These are phyloP conservation scores for Formica selysi DNA, from an alignment of 1,140 invertebrate species.

Conservation along the genomic window DNA sequence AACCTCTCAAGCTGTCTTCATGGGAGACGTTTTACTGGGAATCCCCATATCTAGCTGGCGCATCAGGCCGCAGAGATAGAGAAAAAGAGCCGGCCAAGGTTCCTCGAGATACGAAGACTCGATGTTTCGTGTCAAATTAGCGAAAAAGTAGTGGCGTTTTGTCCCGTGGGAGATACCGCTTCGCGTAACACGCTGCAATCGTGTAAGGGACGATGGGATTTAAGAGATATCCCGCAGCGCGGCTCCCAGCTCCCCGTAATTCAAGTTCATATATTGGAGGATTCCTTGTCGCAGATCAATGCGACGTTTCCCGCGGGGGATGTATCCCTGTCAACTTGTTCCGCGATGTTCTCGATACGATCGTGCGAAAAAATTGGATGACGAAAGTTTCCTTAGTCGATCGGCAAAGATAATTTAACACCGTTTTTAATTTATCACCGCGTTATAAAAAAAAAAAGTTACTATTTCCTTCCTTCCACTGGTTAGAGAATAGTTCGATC, in stretches of 20 bases:
- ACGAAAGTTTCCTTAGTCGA: constrained; percentile 9
- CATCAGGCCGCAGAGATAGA: constrained; percentile 7
- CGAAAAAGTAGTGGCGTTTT: constrained; percentile 74
- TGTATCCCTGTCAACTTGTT: constrained; percentile 57
- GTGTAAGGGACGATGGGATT: constrained; percentile 72
- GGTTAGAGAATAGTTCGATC: background rate
- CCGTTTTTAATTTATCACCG: constrained; percentile 11
- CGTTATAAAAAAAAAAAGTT: background rate
- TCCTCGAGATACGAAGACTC: constrained; percentile 63
- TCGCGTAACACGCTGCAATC: constrained; percentile 69
- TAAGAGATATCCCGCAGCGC: constrained; percentile 61
- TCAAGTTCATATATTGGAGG: constrained; percentile 73
- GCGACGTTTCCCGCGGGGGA: constrained; percentile 57
- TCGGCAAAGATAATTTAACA: constrained; percentile 17
- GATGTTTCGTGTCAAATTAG: constrained; percentile 78
- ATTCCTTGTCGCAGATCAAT: constrained; percentile 71
- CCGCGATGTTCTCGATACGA: constrained; percentile 20
- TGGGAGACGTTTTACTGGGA: constrained; percentile 49
- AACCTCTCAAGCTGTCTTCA: constrained; percentile 62
- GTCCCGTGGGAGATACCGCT: constrained; percentile 68
- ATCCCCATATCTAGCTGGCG: constrained; percentile 64
- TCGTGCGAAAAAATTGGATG: constrained; percentile 44
- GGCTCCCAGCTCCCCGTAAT: constrained; percentile 55
- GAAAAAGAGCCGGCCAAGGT: constrained; percentile 3
- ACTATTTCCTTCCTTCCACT: background rate